Percentiles rank a stretch among this genome's conserved stretches.
Conservation (phyloP, 2,797 vertebrate species). For the Sparus aurata region DNA sequence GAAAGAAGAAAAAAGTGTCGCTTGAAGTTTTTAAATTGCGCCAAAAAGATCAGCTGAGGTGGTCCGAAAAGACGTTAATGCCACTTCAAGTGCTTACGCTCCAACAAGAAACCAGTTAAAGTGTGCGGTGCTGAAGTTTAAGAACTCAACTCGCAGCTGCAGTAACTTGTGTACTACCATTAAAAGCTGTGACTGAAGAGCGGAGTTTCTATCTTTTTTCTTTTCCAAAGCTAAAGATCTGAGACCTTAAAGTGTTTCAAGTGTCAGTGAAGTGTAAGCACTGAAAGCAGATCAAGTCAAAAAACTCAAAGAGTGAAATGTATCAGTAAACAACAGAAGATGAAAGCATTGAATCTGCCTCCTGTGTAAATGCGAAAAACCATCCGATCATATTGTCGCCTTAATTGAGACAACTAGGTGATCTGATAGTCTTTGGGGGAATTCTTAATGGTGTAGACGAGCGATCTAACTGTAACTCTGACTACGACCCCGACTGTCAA, state of each 20-base stretch:
- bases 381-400: not conserved
- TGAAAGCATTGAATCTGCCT: not conserved
- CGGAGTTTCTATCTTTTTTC: not conserved
- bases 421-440: not conserved
- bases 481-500: not conserved
- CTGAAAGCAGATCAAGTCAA: not conserved
- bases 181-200: not conserved
- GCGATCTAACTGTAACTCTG: not conserved
- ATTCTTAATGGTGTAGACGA: constrained; percentile 1
- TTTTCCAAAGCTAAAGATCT: not conserved
- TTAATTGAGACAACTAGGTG: not conserved
- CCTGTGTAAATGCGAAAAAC: not conserved
- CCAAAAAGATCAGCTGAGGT: not conserved
- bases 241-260: not conserved
- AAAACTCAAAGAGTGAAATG: not conserved
- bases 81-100: not conserved
- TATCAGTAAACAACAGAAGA: not conserved
- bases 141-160: not conserved
- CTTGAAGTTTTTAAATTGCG: not conserved
- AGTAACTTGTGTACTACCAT: not conserved
- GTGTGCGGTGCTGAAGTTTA: not conserved
- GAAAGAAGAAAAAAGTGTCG: not conserved
- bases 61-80: not conserved
- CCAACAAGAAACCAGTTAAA: not conserved
- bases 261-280: not conserved